phyloP scores from a whole-genome alignment of 2,113 vertebrate genomes.

The Pseudonaja textilis region DNA sequence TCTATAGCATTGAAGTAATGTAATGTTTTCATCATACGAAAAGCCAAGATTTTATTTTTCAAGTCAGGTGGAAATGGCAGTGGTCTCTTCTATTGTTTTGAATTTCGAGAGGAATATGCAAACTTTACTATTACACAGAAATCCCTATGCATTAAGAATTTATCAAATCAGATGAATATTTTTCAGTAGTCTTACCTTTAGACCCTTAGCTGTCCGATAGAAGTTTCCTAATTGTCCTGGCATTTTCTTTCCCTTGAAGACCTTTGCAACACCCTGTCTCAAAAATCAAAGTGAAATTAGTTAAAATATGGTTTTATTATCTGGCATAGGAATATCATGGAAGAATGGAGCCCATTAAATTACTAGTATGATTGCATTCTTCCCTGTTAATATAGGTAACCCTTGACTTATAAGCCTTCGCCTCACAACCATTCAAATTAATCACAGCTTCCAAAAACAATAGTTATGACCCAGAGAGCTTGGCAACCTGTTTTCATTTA shows the following conservation, averaged over 20 bases:
- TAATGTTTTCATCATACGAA: neutral
- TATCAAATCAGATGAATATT: neutral
- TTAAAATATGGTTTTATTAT: neutral
- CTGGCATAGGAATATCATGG: neutral
- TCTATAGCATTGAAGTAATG: neutral
- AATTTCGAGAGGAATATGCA: neutral
- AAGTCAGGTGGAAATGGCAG: neutral
- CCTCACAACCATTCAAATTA: neutral
- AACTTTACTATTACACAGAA: neutral
- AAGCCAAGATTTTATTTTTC: neutral
- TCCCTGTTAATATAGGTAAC: neutral
- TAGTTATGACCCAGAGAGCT: neutral
- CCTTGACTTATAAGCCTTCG: neutral
- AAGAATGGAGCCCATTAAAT: neutral
- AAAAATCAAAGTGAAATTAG: conserved; percentile 35
- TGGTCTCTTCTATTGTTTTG: neutral
- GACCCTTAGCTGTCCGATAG: conserved; percentile 76
- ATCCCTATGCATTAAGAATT: neutral
- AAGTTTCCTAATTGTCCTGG: conserved; percentile 89
- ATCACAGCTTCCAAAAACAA: neutral
- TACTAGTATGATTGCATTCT: neutral
- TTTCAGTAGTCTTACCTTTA: conserved; percentile 78
- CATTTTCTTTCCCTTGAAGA: conserved; percentile 95
- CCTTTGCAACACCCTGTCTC: conserved; percentile 81
- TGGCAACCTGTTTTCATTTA: neutral